phyloP scores from a whole-genome alignment of 2,797 vertebrate genomes.

The Falco novaeseelandiae region DNA sequence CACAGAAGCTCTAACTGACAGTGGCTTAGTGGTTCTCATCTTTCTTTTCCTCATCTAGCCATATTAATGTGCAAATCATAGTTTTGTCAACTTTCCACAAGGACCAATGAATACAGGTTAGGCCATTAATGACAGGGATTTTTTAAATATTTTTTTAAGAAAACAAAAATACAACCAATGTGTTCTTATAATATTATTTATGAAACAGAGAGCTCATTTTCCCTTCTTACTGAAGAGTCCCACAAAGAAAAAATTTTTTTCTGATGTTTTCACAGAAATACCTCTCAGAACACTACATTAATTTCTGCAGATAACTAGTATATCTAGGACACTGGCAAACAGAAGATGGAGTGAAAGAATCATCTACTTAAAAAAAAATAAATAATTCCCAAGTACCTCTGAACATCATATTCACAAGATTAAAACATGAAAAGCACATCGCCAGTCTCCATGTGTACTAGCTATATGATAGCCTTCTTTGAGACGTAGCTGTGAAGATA shows the following conservation, averaged over 20 bases:
- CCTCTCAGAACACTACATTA: not conserved
- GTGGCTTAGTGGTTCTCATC: not conserved
- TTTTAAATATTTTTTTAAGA: not conserved
- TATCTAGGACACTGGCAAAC: not conserved
- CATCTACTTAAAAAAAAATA: not conserved
- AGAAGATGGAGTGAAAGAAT: not conserved
- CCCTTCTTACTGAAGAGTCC: not conserved
- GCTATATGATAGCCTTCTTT: not conserved
- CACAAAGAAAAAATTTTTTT: not conserved
- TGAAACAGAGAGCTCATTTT: not conserved
- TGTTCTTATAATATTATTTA: not conserved
- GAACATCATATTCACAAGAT: not conserved
- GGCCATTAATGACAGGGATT: not conserved
- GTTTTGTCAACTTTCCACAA: not conserved
- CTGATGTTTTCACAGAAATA: not conserved
- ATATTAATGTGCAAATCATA: not conserved
- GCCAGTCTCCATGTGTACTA: not conserved
- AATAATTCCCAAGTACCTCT: not conserved
- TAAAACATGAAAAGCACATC: not conserved
- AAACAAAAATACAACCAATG: not conserved
- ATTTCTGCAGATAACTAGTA: not conserved
- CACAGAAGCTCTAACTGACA: not conserved
- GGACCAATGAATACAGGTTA: not conserved
- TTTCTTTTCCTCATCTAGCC: not conserved
- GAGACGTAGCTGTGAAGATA: not conserved